Percentiles rank a stretch among this genome's conserved stretches.
These are phyloP conservation scores for Notarius lentiginosus DNA, from an alignment of 2,113 vertebrate genomes.

Conservation along the genomic window DNA sequence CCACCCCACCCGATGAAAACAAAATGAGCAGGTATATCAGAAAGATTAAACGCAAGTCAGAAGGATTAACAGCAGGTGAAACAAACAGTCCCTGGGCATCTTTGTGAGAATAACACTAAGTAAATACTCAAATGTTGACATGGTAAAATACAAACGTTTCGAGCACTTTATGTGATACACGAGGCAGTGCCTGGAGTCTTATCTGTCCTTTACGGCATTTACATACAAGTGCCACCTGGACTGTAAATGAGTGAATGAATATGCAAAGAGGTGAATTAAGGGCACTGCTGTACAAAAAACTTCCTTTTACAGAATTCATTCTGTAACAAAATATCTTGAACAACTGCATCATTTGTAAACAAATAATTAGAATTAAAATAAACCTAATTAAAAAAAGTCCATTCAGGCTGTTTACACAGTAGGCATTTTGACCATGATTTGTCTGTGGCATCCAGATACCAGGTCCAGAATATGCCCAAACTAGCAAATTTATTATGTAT, in stretches of 20 bases:
- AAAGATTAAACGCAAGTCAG: not conserved
- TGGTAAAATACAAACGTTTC: slow-evolving; percentile 53
- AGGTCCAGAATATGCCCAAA: not conserved
- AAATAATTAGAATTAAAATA: not conserved
- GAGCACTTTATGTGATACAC: not conserved
- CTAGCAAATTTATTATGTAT: not conserved
- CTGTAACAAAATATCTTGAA: not conserved
- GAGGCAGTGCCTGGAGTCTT: not conserved
- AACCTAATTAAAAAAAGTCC: not conserved
- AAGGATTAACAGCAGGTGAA: not conserved
- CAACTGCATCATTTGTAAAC: not conserved
- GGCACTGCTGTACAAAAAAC: not conserved
- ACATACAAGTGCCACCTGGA: not conserved
- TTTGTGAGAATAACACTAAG: slow-evolving; percentile 34
- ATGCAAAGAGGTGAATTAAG: slow-evolving; percentile 1
- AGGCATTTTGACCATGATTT: not conserved
- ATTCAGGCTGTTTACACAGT: not conserved
- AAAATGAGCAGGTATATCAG: slow-evolving; percentile 13
- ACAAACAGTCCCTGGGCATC: not conserved
- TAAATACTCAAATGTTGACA: slow-evolving; percentile 70
- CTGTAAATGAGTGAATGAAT: not conserved
- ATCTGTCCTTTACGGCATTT: not conserved
- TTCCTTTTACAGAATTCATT: not conserved
- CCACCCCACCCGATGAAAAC: not conserved
- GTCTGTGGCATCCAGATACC: not conserved